Evolutionary conservation across 2,113 vertebrate species (phyloP), one percentile per base, ranked within the genome.

Genomic region (Willisornis vidua): DNA sequence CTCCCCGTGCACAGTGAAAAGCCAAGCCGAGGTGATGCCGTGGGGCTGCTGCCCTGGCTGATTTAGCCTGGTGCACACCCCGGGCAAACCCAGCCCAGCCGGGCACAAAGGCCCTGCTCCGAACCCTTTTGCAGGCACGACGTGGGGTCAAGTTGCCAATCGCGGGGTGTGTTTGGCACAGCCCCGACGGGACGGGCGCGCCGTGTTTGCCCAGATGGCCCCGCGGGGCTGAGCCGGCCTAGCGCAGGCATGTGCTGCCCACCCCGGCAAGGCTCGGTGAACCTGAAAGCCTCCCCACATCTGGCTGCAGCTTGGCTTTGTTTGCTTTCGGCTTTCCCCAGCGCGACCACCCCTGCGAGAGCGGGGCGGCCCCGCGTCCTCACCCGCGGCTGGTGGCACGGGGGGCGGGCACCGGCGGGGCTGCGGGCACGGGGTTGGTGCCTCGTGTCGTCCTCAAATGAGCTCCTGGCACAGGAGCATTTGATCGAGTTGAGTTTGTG

Each of bases 241-340:
- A 91, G 89, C 49, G 16, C 33, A 82, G 84, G 77, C 94, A 35
- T 37, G 81, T 61, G 85, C 90, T 19, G 90, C 91, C 97, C 86
- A 93, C 96, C 94, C 97, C 86, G 15, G 96, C 94, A 96, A 58
- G 54, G 8, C 55, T 54, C 97, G 92, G 92, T 98, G 98, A 98
- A 97, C 98, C 98, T 39, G 96, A 97, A 97, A 97, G 95, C 83
- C 97, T 96, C 96, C 89, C 96, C 82, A 98, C 98, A 98, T 98
- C 98, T 98, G 98, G 97, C 97, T 61, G 48, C 67, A 95, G 95
- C 97, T 98, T 54, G 95, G 26, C 90, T 86, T 90, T 98, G 98
- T 98, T 98, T 98, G 97, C 97, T 97, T 97, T 98, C 22, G 92
- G 90, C 87, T 97, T 87, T 79, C 91, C 92, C 87, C 52, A 62